Percentiles rank a stretch among this genome's conserved stretches.
Conservation (phyloP, 2,113 vertebrate species). For the Mormyrus iriodes region DNA sequence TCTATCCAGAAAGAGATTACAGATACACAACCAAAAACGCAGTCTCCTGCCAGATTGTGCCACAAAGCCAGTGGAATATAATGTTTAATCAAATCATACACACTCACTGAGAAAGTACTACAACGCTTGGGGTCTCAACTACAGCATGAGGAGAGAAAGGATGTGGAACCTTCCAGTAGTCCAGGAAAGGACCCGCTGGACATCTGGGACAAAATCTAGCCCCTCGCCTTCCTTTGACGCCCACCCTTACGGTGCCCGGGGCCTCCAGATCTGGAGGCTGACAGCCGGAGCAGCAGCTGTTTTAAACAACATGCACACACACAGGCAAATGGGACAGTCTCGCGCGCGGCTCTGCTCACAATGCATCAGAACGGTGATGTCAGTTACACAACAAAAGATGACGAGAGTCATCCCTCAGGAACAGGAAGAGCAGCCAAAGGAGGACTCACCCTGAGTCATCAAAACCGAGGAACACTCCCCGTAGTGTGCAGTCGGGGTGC, state of each 20-base stretch:
- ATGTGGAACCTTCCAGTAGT: conserved; percentile 92
- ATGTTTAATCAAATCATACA: conserved; percentile 61
- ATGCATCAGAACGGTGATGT: background rate
- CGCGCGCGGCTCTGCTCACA: conserved; percentile 61
- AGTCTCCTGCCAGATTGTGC: conserved; percentile 50
- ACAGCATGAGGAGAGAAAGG: conserved; percentile 61
- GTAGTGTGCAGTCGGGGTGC: background rate
- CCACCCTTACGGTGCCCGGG: conserved; percentile 81
- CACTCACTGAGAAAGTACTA: conserved; percentile 68
- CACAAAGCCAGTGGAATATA: conserved; percentile 46
- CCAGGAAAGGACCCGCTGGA: conserved; percentile 93
- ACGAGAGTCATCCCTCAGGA: background rate
- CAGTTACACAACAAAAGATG: background rate
- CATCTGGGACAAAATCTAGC: conserved; percentile 86
- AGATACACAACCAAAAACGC: background rate
- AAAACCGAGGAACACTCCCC: background rate
- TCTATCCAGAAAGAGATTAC: background rate
- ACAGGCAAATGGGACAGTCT: conserved; percentile 92
- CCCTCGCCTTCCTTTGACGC: conserved; percentile 86
- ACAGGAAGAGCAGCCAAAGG: background rate
- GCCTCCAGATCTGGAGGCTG: conserved; percentile 80
- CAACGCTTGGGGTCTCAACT: conserved; percentile 70
- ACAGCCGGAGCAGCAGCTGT: conserved; percentile 92
- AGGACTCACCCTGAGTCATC: conserved; percentile 34
- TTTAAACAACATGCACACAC: conserved; percentile 95